Evolutionary conservation across 2,797 vertebrate genomes (phyloP).

Genomic region (Sebastes variabilis): DNA sequence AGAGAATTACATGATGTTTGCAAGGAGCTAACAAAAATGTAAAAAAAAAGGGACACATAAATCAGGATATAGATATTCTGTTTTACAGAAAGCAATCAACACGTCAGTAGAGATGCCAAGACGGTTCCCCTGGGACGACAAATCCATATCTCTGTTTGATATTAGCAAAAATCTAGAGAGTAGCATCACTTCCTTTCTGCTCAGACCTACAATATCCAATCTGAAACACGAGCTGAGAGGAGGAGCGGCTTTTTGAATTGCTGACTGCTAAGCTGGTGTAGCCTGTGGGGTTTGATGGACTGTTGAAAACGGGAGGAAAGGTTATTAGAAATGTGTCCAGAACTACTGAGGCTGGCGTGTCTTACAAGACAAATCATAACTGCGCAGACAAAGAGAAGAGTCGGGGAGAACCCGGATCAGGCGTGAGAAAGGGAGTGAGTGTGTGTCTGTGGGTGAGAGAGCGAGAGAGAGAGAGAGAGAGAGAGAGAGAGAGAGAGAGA

Average conservation of each 20-base stretch:
- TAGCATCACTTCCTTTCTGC: neutral
- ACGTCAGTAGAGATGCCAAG: neutral
- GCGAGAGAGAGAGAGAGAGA: neutral
- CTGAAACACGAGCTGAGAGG: constrained; percentile 14
- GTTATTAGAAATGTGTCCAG: constrained; percentile 46
- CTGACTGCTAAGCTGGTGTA: constrained; percentile 17
- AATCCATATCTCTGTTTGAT: constrained; percentile 11
- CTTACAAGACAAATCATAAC: constrained; percentile 42
- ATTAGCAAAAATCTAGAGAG: neutral
- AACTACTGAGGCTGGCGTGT: constrained; percentile 20
- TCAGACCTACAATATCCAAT: neutral
- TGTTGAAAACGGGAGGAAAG: constrained; percentile 39
- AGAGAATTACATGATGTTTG: too few species aligned
- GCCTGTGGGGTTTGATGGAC: constrained; percentile 45
- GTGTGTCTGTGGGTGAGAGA: neutral
- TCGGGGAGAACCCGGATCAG: neutral
- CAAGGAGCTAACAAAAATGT: too few species aligned
- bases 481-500: neutral
- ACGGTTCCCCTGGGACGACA: neutral
- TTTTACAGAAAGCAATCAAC: neutral
- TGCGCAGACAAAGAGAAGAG: constrained; percentile 7
- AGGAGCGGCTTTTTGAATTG: constrained; percentile 17
- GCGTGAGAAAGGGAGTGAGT: neutral
- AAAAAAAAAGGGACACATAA: too few species aligned
- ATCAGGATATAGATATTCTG: fast-evolving